Conservation (phyloP, 2,797 vertebrate species). For the Periparus ater region DNA sequence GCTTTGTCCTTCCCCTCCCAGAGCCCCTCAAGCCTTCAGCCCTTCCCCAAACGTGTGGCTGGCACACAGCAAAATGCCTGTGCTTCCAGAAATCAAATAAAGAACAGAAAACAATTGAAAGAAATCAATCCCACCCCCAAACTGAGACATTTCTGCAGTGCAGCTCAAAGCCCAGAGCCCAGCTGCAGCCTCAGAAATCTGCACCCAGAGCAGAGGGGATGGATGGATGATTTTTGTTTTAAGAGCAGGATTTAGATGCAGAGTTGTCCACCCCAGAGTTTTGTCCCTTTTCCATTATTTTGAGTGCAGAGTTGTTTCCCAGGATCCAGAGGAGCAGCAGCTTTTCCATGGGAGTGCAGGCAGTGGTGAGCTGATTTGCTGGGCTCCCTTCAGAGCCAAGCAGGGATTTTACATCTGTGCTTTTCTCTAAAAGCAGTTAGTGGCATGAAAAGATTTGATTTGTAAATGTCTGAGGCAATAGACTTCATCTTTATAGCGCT, state of each 20-base stretch:
- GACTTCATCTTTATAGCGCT: not conserved
- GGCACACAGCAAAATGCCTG: not conserved
- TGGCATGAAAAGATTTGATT: slow-evolving; percentile 55
- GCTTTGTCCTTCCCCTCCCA: not conserved
- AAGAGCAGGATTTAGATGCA: not conserved
- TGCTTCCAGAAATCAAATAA: not conserved
- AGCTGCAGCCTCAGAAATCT: not conserved
- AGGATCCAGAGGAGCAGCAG: not conserved
- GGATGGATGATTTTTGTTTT: not conserved
- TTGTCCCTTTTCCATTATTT: not conserved
- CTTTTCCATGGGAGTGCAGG: not conserved
- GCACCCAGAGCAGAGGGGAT: not conserved
- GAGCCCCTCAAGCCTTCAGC: not conserved
- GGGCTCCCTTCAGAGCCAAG: not conserved
- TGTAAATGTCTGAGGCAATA: slow-evolving; percentile 47
- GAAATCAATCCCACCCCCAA: too few species aligned
- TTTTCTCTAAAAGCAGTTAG: slow-evolving; percentile 12
- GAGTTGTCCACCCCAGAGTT: not conserved
- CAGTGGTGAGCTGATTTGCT: not conserved
- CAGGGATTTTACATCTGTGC: slow-evolving; percentile 13
- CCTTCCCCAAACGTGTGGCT: not conserved
- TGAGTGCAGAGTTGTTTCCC: not conserved
- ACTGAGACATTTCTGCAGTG: not conserved
- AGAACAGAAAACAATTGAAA: too few species aligned
- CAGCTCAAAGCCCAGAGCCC: not conserved